These are phyloP conservation scores for Parauchenoglanis punctatus DNA, from an alignment of 2,797 vertebrate species.

Conservation along the genomic window DNA sequence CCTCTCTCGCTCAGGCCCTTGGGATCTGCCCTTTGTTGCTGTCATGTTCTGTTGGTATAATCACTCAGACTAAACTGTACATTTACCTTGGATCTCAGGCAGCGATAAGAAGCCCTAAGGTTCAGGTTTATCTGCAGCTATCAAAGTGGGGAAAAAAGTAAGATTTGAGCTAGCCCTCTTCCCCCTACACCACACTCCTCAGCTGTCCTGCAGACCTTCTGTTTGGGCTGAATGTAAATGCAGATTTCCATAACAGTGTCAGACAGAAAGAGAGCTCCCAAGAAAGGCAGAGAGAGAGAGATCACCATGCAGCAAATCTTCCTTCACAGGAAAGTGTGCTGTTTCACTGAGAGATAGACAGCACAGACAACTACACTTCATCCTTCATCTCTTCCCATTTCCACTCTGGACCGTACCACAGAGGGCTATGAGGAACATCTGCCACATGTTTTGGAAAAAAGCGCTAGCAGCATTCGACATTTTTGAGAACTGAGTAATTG, in stretches of 20 bases:
- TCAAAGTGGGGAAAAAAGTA: slow-evolving; percentile 62
- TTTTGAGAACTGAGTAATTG: slow-evolving; percentile 17
- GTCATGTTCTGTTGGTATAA: slow-evolving; percentile 75
- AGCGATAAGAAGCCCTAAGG: slow-evolving; percentile 74
- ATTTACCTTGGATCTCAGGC: slow-evolving; percentile 75
- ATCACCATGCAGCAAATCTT: slow-evolving; percentile 67
- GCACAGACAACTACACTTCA: slow-evolving; percentile 25
- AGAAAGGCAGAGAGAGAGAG: slow-evolving; percentile 55
- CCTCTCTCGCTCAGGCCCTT: slow-evolving; percentile 55
- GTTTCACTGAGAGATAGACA: slow-evolving; percentile 35
- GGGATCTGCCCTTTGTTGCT: slow-evolving; percentile 69
- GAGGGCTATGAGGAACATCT: slow-evolving; percentile 33
- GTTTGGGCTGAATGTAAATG: slow-evolving; percentile 64
- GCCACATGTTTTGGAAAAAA: slow-evolving; percentile 29
- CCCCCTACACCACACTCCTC: slow-evolving; percentile 56
- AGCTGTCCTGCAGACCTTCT: slow-evolving; percentile 66
- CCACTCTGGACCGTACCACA: slow-evolving; percentile 1
- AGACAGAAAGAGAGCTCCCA: slow-evolving; percentile 64
- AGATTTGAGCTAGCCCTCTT: slow-evolving; percentile 64
- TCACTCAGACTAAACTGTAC: slow-evolving; percentile 76
- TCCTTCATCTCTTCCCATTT: slow-evolving; percentile 18
- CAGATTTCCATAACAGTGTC: slow-evolving; percentile 66
- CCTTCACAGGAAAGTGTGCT: slow-evolving; percentile 63
- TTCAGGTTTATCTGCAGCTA: slow-evolving; percentile 77
- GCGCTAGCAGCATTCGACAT: slow-evolving; percentile 4